phyloP scores from a whole-genome alignment of 2,888 invertebrate species.

The Habrosyne pyritoides region DNA sequence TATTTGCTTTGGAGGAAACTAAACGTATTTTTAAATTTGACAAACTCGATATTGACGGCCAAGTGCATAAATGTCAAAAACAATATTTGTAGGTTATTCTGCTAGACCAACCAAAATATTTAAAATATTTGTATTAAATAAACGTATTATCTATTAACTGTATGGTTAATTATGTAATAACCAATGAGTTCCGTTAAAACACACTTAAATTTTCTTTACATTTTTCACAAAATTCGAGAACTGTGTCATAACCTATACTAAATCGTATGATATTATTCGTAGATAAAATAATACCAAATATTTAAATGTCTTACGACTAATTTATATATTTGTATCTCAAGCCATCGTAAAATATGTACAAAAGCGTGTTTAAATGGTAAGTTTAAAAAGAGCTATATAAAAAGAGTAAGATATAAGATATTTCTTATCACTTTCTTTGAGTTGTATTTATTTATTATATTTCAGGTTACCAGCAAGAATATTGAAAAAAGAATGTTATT shows the following conservation, averaged over 20 bases:
- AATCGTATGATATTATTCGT: not conserved
- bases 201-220: not conserved
- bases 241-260: not conserved
- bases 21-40: no score
- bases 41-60: no score
- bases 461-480: slow-evolving; percentile 57
- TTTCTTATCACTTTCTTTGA: not conserved
- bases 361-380: slow-evolving; percentile 61
- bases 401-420: not conserved
- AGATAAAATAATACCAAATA: not conserved
- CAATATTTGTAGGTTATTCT: no score
- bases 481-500: slow-evolving; percentile 45
- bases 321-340: not conserved
- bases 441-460: slow-evolving; percentile 17
- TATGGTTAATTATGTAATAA: no score
- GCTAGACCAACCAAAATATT: no score
- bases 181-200: no score
- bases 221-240: not conserved
- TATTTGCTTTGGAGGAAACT: no score
- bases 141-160: no score
- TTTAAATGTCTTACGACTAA: not conserved
- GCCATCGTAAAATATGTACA: slow-evolving; percentile 54
- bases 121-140: no score
- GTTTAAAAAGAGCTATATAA: slow-evolving; percentile 13
- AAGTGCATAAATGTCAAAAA: no score